Evolutionary conservation across 2,888 invertebrate species (phyloP), one percentile per base, ranked within the genome.

Genomic region (Laspeyria flexula): DNA sequence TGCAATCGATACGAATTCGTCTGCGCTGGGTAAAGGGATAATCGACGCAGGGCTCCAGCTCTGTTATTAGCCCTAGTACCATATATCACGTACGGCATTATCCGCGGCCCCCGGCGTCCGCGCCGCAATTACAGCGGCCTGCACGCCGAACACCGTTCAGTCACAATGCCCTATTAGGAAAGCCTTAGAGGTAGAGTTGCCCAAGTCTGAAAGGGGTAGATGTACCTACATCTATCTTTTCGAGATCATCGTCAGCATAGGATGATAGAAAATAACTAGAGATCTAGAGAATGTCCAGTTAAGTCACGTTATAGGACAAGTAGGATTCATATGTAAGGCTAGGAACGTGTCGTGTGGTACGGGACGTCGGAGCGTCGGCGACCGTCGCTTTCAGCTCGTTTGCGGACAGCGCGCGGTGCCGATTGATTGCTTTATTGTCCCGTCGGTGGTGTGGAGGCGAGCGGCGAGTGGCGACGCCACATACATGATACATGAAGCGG

Each of bases 351-450:
- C 67, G 73, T 62, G 68, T 51, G 49, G 60, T 55, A 66, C 65
- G 64, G 66, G 63, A 68, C 71, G 71, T 71, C 70, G 49, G 63
- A 65, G 71, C 60, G 65, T 60, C 66, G 73, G 70, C 65, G 65
- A 50, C 68, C 64, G 75, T 71, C 56, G 72, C 56, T 71, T 70
- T 75, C 74, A 75, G 81, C 81, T 85, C 80, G 83, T 83, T 86
- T 85, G 79, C 71, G 79, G 77, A 73, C 71, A 71, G 71, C 71
- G 68, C 66, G 55, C 73, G 78, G 79, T 76, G 75, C 79, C 81
- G 86, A 87, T 88, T 91, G 91, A 91, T 90, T 90, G 88, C 90
- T 90, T 89, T 88, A 91, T 90, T 90, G 90, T 89, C 77, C 79
- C 76, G 81, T 77, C 77, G 72, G 66, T 59, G 70, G 69, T 41